Base-by-base conservation (phyloP, 2,888 invertebrate genomes). In the Dermolepida albohirtum region DNA sequence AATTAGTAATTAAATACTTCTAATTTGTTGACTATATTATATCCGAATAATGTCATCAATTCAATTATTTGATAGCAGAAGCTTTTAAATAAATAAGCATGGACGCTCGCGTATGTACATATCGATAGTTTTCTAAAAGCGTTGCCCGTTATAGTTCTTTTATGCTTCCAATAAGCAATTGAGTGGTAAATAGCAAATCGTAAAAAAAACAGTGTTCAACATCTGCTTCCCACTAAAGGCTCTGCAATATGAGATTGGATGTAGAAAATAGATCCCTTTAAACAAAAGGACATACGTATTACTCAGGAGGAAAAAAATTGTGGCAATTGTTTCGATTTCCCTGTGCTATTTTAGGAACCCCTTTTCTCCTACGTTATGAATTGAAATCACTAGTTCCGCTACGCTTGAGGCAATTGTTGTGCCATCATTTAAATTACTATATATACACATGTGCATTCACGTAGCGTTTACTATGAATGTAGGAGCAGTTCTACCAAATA, bases 211-310 rank as follows among this genome's bases (percentile, higher is more conserved):
- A 34, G 34, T 50, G n/a, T n/a, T 1, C 10, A 50, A 22, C 50
- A 27, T 50, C 50, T 27, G 27, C 27, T 50, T 50, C 50, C 5
- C 34, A 34, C 34, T 34, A 34, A 6, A 34, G 34, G 8, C 10
- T 10, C 27, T 22, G 22, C 10, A 27, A n/a, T 27, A n/a, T 50
- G 27, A 27, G 50, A 16, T 11, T 11, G 22, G n/a, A 22, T 50
- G 50, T 50, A 50, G 22, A n/a, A 50, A 50, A 50, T 50, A 17
- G 50, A 27, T 5, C 27, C n/a, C 16, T 27, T 50, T 50, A 50
- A 50, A 27, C 22, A 50, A 27, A 50, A 27, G 27, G 50, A 50
- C 50, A 50, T 27, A 22, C 27, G 50, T 27, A 50, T 50, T 50
- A 50, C 22, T 50, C 27, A 50, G 22, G 27, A 27, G 22, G 27